A percentile compares a stretch with the other conserved stretches of the same genome.
Evolutionary conservation across 1,140 invertebrate species (phyloP).

Genomic region (Pachyrhynchus sulphureomaculatus): DNA sequence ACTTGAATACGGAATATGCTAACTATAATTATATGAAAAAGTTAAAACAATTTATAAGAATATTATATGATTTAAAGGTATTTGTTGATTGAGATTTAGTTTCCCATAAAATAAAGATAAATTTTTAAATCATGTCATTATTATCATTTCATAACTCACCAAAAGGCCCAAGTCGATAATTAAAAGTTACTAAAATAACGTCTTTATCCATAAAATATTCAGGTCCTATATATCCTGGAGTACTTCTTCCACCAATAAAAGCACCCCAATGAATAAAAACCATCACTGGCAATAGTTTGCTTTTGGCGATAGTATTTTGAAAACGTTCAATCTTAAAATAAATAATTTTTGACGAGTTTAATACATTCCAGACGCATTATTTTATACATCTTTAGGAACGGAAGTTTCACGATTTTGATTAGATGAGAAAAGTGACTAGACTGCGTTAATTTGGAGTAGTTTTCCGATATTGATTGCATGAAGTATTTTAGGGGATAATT

Average conservation of each 20-base stretch:
- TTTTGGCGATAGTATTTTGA: constrained; percentile 13
- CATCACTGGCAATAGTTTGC: constrained; percentile 56
- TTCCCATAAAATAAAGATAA: no score
- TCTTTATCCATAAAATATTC: constrained; percentile 60
- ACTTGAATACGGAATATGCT: background rate
- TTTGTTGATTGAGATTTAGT: no score
- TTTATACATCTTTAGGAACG: no score
- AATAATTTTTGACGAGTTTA: constrained; percentile 53
- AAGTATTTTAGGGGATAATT: no score
- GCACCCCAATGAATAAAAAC: constrained; percentile 66
- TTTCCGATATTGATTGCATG: no score
- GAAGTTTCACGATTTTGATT: no score
- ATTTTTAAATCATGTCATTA: no score
- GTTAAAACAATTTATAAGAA: no score
- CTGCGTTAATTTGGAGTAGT: no score
- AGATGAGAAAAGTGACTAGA: no score
- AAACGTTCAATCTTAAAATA: constrained; percentile 53
- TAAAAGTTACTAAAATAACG: constrained; percentile 72
- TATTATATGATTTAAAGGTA: no score
- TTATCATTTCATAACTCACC: constrained; percentile 47
- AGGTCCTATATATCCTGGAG: constrained; percentile 55
- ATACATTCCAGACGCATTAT: no score
- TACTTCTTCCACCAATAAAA: constrained; percentile 53
- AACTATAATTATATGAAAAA: background rate
- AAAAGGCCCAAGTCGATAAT: constrained; percentile 73